Evolutionary conservation across 2,888 invertebrate genomes (phyloP).

Genomic region (Cyclophora albipunctata): DNA sequence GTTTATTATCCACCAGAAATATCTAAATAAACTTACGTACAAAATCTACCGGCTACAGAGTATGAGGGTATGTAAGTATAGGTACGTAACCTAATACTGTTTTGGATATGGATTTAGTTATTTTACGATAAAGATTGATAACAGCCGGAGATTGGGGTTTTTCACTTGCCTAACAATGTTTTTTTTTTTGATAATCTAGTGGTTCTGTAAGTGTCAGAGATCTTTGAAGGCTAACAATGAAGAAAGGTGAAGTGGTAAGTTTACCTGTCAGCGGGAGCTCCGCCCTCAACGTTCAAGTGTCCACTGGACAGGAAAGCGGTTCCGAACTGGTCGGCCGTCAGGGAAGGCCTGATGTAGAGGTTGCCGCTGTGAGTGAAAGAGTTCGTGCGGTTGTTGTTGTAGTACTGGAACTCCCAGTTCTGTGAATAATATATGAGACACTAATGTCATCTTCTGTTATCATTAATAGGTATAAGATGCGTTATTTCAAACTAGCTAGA

Average conservation of each 20-base stretch:
- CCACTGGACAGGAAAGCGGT: slow-evolving; percentile 70
- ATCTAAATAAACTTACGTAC: background rate
- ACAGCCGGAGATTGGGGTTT: too few species aligned
- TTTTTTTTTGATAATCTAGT: too few species aligned
- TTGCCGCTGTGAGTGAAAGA: slow-evolving; percentile 75
- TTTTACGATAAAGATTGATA: background rate
- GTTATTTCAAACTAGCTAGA: too few species aligned
- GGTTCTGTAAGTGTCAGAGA: too few species aligned
- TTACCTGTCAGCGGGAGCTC: slow-evolving; percentile 76
- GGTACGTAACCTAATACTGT: too few species aligned
- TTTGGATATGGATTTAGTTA: too few species aligned
- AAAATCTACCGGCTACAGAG: too few species aligned
- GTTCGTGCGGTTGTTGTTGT: slow-evolving; percentile 80
- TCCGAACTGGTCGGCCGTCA: slow-evolving; percentile 73
- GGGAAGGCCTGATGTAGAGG: slow-evolving; percentile 77
- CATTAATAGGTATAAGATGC: background rate
- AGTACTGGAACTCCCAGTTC: slow-evolving; percentile 84
- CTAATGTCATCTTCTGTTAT: too few species aligned
- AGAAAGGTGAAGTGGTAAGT: background rate
- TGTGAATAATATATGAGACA: slow-evolving; percentile 30
- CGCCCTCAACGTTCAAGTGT: slow-evolving; percentile 73
- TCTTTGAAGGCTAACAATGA: too few species aligned
- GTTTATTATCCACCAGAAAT: background rate
- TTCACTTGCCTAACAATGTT: too few species aligned
- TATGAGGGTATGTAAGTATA: too few species aligned